phyloP scores from a whole-genome alignment of 2,113 vertebrate genomes.

The Xiphophorus maculatus region DNA sequence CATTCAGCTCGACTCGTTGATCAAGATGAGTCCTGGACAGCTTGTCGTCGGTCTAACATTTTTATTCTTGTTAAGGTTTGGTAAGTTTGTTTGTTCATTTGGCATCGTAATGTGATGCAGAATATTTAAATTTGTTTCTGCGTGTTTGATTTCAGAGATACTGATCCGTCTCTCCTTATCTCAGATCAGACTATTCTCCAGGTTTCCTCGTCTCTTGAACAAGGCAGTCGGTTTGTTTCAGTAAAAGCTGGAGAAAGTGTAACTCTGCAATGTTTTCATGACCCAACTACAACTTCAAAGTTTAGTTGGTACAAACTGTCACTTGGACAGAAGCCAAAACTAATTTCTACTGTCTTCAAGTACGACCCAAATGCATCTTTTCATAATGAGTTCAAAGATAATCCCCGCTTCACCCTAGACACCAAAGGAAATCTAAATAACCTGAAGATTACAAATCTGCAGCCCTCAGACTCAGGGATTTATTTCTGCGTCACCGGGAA shows the following conservation, averaged over 20 bases:
- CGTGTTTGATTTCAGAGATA: too few relatives aligned
- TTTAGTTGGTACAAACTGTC: conserved; percentile 67
- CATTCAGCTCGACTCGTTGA: too few relatives aligned
- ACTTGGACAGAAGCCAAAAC: conserved; percentile 32
- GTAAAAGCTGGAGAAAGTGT: conserved; percentile 16
- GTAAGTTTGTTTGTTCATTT: background rate
- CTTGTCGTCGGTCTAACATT: too few relatives aligned
- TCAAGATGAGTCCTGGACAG: too few relatives aligned
- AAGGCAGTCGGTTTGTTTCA: conserved; percentile 5
- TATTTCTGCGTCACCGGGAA: conserved; percentile 40
- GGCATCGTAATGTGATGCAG: too few relatives aligned
- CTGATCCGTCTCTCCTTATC: fast-evolving
- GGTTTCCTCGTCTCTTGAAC: background rate
- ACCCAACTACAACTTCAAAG: background rate
- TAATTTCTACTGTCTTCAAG: conserved; percentile 29
- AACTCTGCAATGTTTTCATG: conserved; percentile 30
- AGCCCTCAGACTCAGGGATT: conserved; percentile 49
- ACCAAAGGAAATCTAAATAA: background rate
- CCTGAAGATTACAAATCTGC: conserved; percentile 29
- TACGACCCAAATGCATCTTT: background rate
- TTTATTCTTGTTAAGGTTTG: background rate
- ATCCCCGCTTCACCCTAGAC: conserved; percentile 30
- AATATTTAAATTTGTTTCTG: too few relatives aligned
- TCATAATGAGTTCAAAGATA: conserved; percentile 31
- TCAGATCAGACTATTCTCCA: background rate